Evolutionary conservation across 1,140 invertebrate genomes (phyloP).

Genomic region (Oncopodura yosiiana): DNA sequence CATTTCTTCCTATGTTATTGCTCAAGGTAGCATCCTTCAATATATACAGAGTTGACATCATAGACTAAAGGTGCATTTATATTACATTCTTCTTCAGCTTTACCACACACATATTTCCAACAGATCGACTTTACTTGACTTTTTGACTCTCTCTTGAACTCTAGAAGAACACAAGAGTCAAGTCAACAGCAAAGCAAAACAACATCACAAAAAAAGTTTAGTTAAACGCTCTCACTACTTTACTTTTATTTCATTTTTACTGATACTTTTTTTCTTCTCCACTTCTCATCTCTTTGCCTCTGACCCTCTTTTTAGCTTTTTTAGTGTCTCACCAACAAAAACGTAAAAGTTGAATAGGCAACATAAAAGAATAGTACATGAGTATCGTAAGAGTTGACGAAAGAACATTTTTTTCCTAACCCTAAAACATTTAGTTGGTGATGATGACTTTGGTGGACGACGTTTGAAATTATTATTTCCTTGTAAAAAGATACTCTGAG

Average conservation of each 20-base stretch:
- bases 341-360: conserved; percentile 1
- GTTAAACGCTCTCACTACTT: too few relatives aligned
- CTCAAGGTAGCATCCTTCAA: too few relatives aligned
- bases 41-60: conserved; percentile 18
- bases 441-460: conserved; percentile 9
- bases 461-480: conserved; percentile 24
- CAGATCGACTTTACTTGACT: neutral
- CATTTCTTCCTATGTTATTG: conserved; percentile 19
- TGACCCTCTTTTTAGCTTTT: conserved; percentile 10
- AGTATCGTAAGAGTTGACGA: neutral
- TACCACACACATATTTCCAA: neutral
- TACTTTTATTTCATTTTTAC: too few relatives aligned
- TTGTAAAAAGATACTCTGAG: conserved; percentile 24
- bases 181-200: neutral
- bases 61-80: conserved; percentile 2
- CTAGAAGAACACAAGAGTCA: neutral
- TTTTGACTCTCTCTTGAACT: neutral
- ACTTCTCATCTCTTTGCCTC: neutral
- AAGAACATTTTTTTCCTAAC: neutral
- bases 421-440: too few relatives aligned
- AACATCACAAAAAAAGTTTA: too few relatives aligned
- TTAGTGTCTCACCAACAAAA: too few relatives aligned
- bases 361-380: neutral
- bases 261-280: too few relatives aligned
- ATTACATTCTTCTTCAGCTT: neutral